Evolutionary conservation across 2,797 vertebrate genomes (phyloP), one percentile per base, ranked within the genome.

Genomic region (Podarcis siculus): DNA sequence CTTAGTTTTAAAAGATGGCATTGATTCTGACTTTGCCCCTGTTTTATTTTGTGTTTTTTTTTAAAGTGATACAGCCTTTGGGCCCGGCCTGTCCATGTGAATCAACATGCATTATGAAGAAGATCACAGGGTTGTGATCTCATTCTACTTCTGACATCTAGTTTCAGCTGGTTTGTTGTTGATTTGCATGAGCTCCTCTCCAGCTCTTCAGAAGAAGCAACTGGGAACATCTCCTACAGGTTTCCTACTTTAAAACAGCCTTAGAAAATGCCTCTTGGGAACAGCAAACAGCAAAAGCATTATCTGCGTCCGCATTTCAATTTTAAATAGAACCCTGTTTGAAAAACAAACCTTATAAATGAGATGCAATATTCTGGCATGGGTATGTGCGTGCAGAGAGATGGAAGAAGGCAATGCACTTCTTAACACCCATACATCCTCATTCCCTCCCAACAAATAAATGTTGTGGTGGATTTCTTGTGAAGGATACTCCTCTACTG

Each of bases 131-230:
- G 2, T 71, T 92, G 37, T 39, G 32, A 85, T 88, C 4, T 0
- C 71, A 76, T 89, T 79, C 89, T 49, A 30, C 3, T 75, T 89
- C n/a, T 77, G 78, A 73, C 1, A 79, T 71, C 83, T 89, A 49
- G 4, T 80, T 49, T 86, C 5, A 80, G 0, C 71, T 78, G 2
- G 1, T 82, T 61, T 78, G 6, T 9, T 72, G 10, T 0, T 79
- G 84, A 32, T 15, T 86, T 87, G 23, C 66, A 25, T 67, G 10
- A 6, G 45, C 1, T 0, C 0, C 0, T 45, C 8, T 21, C 17
- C 72, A 80, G 17, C 75, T 87, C 21, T 79, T 69, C 3, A 64
- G 42, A 1, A 30, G 61, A 12, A 1, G 67, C 69, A 27, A 8
- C 75, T 87, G 55, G 39, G 6, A 21, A 15, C 9, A 5, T 73